A percentile compares a stretch with the other conserved stretches of the same genome.
Evolutionary conservation across 53 echinoderm and acorn worm species (phyloP).

Genomic region (Stichopus horrens): DNA sequence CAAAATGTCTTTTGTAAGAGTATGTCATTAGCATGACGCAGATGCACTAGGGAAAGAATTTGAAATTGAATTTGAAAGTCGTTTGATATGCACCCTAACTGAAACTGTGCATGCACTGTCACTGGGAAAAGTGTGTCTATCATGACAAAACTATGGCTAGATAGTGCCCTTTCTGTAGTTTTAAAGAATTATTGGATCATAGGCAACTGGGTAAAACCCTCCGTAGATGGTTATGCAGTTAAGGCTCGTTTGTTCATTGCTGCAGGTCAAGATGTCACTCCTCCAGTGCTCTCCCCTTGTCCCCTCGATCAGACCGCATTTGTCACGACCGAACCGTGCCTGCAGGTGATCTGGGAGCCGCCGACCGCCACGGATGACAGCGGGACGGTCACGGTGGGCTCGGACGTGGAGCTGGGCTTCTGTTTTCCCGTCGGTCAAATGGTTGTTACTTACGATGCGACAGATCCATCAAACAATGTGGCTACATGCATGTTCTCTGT

Average conservation of each 20-base stretch:
- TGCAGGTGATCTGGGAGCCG: slow-evolving; percentile 43
- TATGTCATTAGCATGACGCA: too few relatives aligned
- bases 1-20: too few relatives aligned
- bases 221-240: too few relatives aligned
- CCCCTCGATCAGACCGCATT: slow-evolving; percentile 46
- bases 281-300: slow-evolving; percentile 57
- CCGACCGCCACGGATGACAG: slow-evolving; percentile 76
- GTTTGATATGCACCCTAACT: too few relatives aligned
- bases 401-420: slow-evolving; percentile 37
- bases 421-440: slow-evolving; percentile 51
- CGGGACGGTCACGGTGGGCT: slow-evolving; percentile 35
- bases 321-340: neutral
- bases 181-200: too few relatives aligned
- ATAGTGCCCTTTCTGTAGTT: too few relatives aligned
- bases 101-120: too few relatives aligned
- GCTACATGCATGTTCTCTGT: slow-evolving; percentile 46
- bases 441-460: slow-evolving; percentile 59
- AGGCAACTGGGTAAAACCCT: too few relatives aligned
- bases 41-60: too few relatives aligned
- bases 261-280: slow-evolving; percentile 42
- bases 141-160: too few relatives aligned
- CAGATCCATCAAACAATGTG: slow-evolving; percentile 57
- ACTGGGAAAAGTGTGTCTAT: too few relatives aligned
- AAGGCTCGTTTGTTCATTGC: neutral
- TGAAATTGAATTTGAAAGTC: too few relatives aligned